Conservation (phyloP, 1,140 invertebrate species). For the Coelopa frigida region DNA sequence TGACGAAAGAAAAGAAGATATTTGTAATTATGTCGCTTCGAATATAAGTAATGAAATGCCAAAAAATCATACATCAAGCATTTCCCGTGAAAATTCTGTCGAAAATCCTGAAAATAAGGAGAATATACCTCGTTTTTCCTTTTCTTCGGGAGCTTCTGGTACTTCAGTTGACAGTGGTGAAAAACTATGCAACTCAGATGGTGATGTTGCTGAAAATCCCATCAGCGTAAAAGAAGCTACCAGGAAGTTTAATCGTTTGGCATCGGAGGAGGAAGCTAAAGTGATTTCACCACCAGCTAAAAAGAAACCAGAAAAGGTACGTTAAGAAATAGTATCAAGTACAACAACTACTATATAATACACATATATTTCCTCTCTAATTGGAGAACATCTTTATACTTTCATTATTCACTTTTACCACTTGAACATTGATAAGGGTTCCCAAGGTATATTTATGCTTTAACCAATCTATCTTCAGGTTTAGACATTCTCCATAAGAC, state of each 20-base stretch:
- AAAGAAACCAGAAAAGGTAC: constrained; percentile 57
- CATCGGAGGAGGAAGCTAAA: constrained; percentile 62
- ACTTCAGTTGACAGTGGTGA: constrained; percentile 22
- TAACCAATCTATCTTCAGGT: too few species aligned
- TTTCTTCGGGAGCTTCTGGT: constrained; percentile 28
- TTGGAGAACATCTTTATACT: too few species aligned
- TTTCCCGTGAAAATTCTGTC: constrained; percentile 28
- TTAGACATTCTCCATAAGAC: too few species aligned
- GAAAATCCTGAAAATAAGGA: constrained; percentile 31
- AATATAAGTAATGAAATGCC: neutral
- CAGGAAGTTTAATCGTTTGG: constrained; percentile 86
- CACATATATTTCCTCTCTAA: too few species aligned
- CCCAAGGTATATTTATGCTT: too few species aligned
- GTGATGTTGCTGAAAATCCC: constrained; percentile 45
- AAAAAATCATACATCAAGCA: constrained; percentile 10
- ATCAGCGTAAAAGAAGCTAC: constrained; percentile 87
- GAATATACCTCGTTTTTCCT: constrained; percentile 38
- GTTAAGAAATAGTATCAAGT: constrained; percentile 10
- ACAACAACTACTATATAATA: too few species aligned
- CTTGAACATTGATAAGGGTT: too few species aligned
- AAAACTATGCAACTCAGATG: constrained; percentile 18
- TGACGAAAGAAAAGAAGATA: constrained; percentile 1
- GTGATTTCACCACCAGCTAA: constrained; percentile 52
- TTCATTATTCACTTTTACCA: too few species aligned
- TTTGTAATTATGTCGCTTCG: too few species aligned